phyloP scores from a whole-genome alignment of 1,140 invertebrate species.

The Euschistus heros region DNA sequence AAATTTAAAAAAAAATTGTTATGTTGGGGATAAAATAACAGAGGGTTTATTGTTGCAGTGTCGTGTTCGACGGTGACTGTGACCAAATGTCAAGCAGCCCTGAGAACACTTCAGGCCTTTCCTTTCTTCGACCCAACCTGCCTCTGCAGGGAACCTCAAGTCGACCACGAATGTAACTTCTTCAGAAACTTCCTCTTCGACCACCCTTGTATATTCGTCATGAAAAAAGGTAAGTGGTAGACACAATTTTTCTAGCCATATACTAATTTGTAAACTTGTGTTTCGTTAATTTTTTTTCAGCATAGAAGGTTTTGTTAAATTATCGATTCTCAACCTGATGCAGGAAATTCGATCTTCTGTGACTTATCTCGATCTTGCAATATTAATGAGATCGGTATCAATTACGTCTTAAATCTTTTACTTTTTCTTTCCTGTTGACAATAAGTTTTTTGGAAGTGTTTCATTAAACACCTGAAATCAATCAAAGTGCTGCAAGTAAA shows the following conservation, averaged over 20 bases:
- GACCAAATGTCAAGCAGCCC: slow-evolving; percentile 78
- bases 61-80: slow-evolving; percentile 85
- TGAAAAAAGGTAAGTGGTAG: slow-evolving; percentile 60
- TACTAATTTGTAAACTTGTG: no score
- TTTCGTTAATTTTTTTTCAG: no score
- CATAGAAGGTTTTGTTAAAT: no score
- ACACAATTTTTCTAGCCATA: background rate
- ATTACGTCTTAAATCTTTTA: no score
- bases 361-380: no score
- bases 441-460: no score
- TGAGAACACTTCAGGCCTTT: slow-evolving; percentile 75
- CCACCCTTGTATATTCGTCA: slow-evolving; percentile 78
- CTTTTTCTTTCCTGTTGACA: no score
- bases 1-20: background rate
- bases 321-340: no score
- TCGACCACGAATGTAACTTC: slow-evolving; percentile 82
- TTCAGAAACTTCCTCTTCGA: slow-evolving; percentile 85
- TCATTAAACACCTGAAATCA: no score
- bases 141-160: slow-evolving; percentile 74
- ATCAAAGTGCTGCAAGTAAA: no score
- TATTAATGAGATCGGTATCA: no score
- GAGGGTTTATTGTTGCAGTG: slow-evolving; percentile 50
- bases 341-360: no score
- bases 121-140: slow-evolving; percentile 85
- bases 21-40: background rate